Percentiles rank a stretch among this genome's conserved stretches.
Evolutionary conservation across 1,140 invertebrate species (phyloP).

Genomic region (Coptotermes formosanus): DNA sequence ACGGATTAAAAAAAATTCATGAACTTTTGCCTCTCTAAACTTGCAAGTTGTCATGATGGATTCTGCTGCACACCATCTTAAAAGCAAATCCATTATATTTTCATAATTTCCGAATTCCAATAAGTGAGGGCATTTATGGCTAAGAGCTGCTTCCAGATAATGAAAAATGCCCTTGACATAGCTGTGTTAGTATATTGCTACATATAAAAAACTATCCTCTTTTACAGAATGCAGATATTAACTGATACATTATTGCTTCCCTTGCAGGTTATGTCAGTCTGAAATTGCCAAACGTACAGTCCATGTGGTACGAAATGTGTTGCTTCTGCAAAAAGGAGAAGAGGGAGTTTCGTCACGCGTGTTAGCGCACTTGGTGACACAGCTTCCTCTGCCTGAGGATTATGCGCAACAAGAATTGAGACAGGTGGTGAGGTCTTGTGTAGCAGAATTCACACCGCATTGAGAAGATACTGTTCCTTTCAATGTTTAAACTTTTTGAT

Average conservation of each 20-base stretch:
- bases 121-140: background rate
- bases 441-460: background rate
- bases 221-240: no score
- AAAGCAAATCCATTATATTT: no score
- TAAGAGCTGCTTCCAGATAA: no score
- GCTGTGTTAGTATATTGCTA: no score
- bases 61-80: background rate
- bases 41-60: background rate
- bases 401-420: conserved; percentile 60
- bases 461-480: background rate
- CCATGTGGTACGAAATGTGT: conserved; percentile 54
- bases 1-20: background rate
- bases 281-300: conserved; percentile 63
- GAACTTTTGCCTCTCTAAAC: background rate
- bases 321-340: conserved; percentile 50
- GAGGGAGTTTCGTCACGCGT: conserved; percentile 45
- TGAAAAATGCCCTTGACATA: no score
- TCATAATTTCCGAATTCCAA: conserved; percentile 10
- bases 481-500: background rate
- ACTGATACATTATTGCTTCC: conserved; percentile 15
- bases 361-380: conserved; percentile 53
- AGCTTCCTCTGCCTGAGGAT: conserved; percentile 64
- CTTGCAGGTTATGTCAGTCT: conserved; percentile 57
- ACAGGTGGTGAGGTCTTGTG: conserved; percentile 5
- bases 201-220: no score